Conservation (phyloP, 2,113 vertebrate genomes). For the Sapayoa aenigma region DNA sequence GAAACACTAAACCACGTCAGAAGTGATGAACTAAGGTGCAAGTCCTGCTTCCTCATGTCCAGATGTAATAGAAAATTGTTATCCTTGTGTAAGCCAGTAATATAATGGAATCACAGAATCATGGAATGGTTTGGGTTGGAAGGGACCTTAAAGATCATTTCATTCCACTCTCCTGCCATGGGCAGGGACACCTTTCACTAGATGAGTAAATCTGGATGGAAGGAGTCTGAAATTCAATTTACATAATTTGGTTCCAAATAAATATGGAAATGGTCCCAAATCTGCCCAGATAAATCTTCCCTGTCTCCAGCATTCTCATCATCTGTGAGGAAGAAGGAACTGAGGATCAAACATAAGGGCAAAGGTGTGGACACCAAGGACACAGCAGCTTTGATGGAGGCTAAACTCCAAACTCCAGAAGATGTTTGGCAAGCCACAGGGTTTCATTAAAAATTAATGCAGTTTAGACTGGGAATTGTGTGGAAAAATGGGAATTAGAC, state of each 20-base stretch:
- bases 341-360: neutral
- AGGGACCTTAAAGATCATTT: neutral
- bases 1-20: neutral
- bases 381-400: neutral
- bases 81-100: neutral
- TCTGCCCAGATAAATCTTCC: neutral
- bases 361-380: neutral
- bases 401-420: neutral
- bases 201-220: neutral
- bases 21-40: neutral
- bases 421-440: neutral
- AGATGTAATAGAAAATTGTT: constrained; percentile 3
- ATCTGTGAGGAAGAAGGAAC: neutral
- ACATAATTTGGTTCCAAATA: neutral
- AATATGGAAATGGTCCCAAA: neutral
- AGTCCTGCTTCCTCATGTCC: neutral
- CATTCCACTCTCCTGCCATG: neutral
- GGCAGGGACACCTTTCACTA: too few relatives aligned
- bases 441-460: neutral
- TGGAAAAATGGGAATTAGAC: neutral
- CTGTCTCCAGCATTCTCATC: neutral
- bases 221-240: constrained; percentile 3
- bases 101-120: neutral
- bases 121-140: neutral
- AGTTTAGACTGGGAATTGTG: neutral